phyloP scores from a whole-genome alignment of 2,888 invertebrate genomes.

The Baccha elongata region DNA sequence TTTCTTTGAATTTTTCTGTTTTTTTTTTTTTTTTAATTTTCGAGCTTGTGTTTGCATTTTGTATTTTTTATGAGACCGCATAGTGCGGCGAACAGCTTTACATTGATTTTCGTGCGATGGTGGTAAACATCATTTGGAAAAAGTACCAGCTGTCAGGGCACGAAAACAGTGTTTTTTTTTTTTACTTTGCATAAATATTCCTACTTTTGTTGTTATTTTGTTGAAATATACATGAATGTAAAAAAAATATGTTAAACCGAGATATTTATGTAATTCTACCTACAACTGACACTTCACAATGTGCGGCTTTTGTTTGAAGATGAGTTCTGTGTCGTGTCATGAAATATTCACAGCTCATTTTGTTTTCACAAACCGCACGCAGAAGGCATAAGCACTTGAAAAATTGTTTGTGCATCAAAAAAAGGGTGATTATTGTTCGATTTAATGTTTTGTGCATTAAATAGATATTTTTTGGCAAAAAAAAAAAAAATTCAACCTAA shows the following conservation, averaged over 20 bases:
- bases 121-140: constrained; percentile 26
- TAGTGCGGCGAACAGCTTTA: constrained; percentile 16
- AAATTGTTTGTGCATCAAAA: too few relatives aligned
- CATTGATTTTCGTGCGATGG: constrained; percentile 11
- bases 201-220: neutral
- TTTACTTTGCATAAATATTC: neutral
- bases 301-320: constrained; percentile 35
- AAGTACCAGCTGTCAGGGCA: constrained; percentile 46
- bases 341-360: constrained; percentile 50
- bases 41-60: neutral
- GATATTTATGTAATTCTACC: constrained; percentile 25
- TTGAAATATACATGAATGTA: constrained; percentile 1
- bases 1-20: neutral
- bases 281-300: constrained; percentile 45
- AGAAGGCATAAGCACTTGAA: too few relatives aligned
- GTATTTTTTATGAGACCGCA: constrained; percentile 23
- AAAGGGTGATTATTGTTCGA: too few relatives aligned
- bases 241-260: constrained; percentile 47
- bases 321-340: constrained; percentile 50
- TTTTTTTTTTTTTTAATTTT: constrained; percentile 1
- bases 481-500: too few relatives aligned
- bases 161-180: constrained; percentile 9
- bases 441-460: too few relatives aligned
- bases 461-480: too few relatives aligned
- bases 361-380: too few relatives aligned